Percentiles rank a stretch among this genome's conserved stretches.
phyloP scores from a whole-genome alignment of 2,797 vertebrate species.

The Erpetoichthys calabaricus region DNA sequence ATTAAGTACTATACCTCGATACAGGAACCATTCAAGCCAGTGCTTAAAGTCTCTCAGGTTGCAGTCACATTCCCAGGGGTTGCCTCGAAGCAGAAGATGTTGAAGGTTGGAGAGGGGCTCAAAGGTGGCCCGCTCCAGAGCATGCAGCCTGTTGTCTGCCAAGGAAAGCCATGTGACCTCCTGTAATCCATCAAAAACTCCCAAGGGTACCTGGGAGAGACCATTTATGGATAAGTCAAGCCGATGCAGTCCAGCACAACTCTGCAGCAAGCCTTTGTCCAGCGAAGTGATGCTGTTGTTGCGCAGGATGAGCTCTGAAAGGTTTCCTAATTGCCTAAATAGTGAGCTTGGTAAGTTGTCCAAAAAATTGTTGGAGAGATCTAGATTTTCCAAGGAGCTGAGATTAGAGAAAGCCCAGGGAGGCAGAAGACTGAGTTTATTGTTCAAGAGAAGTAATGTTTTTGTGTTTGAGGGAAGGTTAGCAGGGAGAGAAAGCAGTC shows the following conservation, averaged over 20 bases:
- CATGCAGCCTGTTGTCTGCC: conserved; percentile 79
- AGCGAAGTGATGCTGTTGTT: conserved; percentile 87
- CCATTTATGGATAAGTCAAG: conserved; percentile 90
- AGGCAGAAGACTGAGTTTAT: conserved; percentile 72
- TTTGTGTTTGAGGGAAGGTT: conserved; percentile 71
- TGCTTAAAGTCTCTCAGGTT: conserved; percentile 93
- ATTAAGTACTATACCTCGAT: conserved; percentile 61
- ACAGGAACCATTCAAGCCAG: conserved; percentile 98
- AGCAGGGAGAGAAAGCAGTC: conserved; percentile 67
- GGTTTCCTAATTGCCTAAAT: conserved; percentile 75
- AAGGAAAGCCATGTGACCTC: conserved; percentile 80
- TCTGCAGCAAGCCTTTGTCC: conserved; percentile 74
- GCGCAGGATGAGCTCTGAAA: conserved; percentile 75
- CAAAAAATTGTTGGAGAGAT: conserved; percentile 94
- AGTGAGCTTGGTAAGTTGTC: conserved; percentile 77
- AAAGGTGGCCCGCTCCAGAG: conserved; percentile 81
- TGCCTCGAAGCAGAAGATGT: conserved; percentile 80
- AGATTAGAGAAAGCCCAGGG: conserved; percentile 74
- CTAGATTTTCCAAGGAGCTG: conserved; percentile 76
- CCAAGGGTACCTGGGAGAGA: conserved; percentile 70
- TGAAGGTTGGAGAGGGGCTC: conserved; percentile 81
- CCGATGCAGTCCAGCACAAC: conserved; percentile 58
- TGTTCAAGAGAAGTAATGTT: conserved; percentile 83
- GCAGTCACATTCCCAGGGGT: conserved; percentile 97
- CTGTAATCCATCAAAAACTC: conserved; percentile 72